Evolutionary conservation across 2,113 vertebrate genomes (phyloP).

Genomic region (Larimichthys crocea): DNA sequence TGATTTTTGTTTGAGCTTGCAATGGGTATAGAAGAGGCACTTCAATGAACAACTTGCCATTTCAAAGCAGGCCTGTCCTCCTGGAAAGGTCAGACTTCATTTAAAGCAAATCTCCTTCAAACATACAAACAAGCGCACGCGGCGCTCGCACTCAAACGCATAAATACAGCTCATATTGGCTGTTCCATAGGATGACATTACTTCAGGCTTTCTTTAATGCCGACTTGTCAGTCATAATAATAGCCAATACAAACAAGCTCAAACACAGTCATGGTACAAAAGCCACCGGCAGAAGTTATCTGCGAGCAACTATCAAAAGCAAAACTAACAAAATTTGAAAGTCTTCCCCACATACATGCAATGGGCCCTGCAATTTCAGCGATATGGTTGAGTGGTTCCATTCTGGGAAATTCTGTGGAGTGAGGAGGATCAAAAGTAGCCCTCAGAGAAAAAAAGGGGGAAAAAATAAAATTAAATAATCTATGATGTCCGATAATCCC

Average conservation of each 20-base stretch:
- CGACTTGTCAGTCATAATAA: slow-evolving; percentile 65
- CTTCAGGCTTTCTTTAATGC: slow-evolving; percentile 51
- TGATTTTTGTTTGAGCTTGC: slow-evolving; percentile 66
- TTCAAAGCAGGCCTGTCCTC: slow-evolving; percentile 66
- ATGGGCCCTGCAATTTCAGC: slow-evolving; percentile 20
- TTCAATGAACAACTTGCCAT: slow-evolving; percentile 79
- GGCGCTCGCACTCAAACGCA: neutral
- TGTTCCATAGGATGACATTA: slow-evolving; percentile 46
- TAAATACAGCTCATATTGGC: slow-evolving; percentile 49
- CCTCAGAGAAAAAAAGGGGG: neutral
- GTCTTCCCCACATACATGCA: slow-evolving; percentile 3
- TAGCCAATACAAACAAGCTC: slow-evolving; percentile 49
- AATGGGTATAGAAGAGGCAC: slow-evolving; percentile 48
- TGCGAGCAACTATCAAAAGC: slow-evolving; percentile 9
- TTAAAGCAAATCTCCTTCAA: slow-evolving; percentile 74
- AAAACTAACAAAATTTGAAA: slow-evolving; percentile 22
- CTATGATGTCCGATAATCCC: slow-evolving; percentile 43
- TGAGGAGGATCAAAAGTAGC: slow-evolving; percentile 44
- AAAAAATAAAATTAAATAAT: slow-evolving; percentile 51
- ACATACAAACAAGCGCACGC: slow-evolving; percentile 62
- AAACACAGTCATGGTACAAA: slow-evolving; percentile 21
- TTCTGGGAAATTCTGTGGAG: slow-evolving; percentile 4
- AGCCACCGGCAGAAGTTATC: slow-evolving; percentile 27
- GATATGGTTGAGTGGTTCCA: slow-evolving; percentile 1
- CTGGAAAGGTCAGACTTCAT: slow-evolving; percentile 78